Conservation (phyloP, 37 sponge, comb jelly and placozoan genomes). For the Spongilla lacustris region DNA sequence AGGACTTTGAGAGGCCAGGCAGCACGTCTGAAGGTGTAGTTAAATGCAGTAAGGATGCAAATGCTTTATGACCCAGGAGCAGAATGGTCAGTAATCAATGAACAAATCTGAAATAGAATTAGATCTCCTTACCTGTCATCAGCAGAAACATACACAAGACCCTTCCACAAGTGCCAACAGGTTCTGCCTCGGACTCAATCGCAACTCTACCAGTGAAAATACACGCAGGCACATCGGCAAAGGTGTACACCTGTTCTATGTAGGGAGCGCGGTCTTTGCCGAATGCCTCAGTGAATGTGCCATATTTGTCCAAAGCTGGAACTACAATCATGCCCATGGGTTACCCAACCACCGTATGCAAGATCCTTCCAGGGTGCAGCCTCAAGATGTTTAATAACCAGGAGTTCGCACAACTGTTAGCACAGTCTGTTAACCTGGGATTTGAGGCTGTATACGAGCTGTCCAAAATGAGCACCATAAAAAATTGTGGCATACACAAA, state of each 20-base stretch:
- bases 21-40: no score
- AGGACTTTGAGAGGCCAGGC: no score
- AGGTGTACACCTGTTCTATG: slow-evolving; percentile 94
- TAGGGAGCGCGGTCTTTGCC: slow-evolving; percentile 94
- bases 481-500: no score
- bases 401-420: slow-evolving; percentile 89
- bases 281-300: slow-evolving; percentile 93
- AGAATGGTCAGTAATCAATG: no score
- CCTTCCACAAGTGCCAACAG: slow-evolving; percentile 91
- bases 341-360: slow-evolving; percentile 98
- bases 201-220: slow-evolving; percentile 97
- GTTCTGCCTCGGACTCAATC: slow-evolving; percentile 95
- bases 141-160: no score
- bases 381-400: slow-evolving; percentile 98
- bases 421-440: slow-evolving; percentile 87
- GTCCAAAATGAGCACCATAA: slow-evolving; percentile 96
- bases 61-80: no score
- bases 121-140: no score
- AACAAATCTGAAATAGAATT: no score
- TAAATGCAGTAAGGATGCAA: no score
- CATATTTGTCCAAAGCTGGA: slow-evolving; percentile 95
- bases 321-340: slow-evolving; percentile 89
- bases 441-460: slow-evolving; percentile 92
- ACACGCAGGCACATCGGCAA: slow-evolving; percentile 95
- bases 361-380: slow-evolving; percentile 91